Base-by-base conservation (phyloP, 2,888 invertebrate genomes). In the Tetramorium bicarinatum region DNA sequence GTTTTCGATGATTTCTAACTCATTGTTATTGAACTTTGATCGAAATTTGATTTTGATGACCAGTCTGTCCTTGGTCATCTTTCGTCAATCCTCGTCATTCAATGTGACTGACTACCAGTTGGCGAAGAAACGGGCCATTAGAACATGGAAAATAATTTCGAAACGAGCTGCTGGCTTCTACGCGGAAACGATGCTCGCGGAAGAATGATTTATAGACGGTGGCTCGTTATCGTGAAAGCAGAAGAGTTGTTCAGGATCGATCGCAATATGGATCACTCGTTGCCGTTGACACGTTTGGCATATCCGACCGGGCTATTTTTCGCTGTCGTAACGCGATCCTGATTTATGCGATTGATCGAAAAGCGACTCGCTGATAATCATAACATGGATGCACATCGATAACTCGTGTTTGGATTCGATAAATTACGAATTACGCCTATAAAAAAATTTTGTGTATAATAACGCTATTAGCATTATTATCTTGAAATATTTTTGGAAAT, bases 211-310 rank as follows among this genome's bases (percentile, higher is more conserved):
- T 94, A 94, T 93, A 92, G 92, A 91, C 89, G 90, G 87, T 77
- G 89, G 92, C 93, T 93, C 92, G 93, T 94, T 94, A 94, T 93
- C 92, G 93, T 91, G 93, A 93, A 92, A 93, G 93, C 91, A 91
- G 89, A 91, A 82, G 84, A 85, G 87, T 76, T 71, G 81, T 47
- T 83, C 76, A 64, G 82, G 77, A 85, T 87, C 87, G 85, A 85
- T 86, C 81, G 85, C 83, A 81, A 74, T 76, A 83, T 77, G 85
- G 79, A 85, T 87, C 89, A 72, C 74, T 66, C 72, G 82, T 56
- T 81, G 75, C 81, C 71, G 85, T 74, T 85, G 82, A 66, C 82
- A 82, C 87, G 86, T 82, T 89, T 83, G 89, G 85, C 85, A 89
- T 87, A 79, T 69, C 89, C 88, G 89, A 85, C 88, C 86, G 87